Conservation (phyloP, 92 coral and sea anemone genomes). For the Phenganax subtilis region DNA sequence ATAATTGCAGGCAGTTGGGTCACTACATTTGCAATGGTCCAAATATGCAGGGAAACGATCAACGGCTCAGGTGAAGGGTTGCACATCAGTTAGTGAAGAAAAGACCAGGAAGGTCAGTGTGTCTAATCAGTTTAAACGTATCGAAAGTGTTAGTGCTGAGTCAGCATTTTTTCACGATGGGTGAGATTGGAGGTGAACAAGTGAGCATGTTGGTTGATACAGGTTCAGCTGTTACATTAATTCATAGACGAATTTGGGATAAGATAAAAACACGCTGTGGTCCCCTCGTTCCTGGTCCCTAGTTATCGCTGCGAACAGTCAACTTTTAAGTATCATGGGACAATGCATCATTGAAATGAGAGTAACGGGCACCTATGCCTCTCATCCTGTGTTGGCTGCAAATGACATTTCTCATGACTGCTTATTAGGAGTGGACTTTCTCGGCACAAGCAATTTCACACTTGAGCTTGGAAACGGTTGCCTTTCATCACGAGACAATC, state of each 20-base stretch:
- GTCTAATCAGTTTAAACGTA: constrained; percentile 2
- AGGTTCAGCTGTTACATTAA: constrained; percentile 46
- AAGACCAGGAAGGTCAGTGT: constrained; percentile 1
- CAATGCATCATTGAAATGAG: constrained; percentile 20
- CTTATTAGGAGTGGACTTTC: constrained; percentile 45
- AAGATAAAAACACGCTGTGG: not conserved
- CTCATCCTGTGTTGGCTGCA: constrained; percentile 44
- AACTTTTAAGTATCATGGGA: constrained; percentile 37
- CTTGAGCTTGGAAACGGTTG: constrained; percentile 34
- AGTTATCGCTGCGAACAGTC: constrained; percentile 49
- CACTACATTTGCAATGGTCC: constrained; percentile 25
- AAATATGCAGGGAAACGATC: constrained; percentile 21
- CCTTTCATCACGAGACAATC: not conserved
- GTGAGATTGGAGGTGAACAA: constrained; percentile 37
- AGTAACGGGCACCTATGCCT: constrained; percentile 26
- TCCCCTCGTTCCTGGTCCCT: constrained; percentile 8
- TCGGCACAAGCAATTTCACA: constrained; percentile 31
- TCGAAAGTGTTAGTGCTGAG: constrained; percentile 46
- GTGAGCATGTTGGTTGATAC: constrained; percentile 43
- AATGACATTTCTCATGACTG: constrained; percentile 52
- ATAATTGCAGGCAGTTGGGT: constrained; percentile 27
- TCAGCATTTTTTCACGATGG: constrained; percentile 37
- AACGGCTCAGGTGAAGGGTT: constrained; percentile 10
- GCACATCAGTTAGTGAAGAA: constrained; percentile 4
- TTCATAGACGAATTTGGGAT: constrained; percentile 28